phyloP scores from a whole-genome alignment of 1,140 invertebrate genomes.

The Ericerus pela region DNA sequence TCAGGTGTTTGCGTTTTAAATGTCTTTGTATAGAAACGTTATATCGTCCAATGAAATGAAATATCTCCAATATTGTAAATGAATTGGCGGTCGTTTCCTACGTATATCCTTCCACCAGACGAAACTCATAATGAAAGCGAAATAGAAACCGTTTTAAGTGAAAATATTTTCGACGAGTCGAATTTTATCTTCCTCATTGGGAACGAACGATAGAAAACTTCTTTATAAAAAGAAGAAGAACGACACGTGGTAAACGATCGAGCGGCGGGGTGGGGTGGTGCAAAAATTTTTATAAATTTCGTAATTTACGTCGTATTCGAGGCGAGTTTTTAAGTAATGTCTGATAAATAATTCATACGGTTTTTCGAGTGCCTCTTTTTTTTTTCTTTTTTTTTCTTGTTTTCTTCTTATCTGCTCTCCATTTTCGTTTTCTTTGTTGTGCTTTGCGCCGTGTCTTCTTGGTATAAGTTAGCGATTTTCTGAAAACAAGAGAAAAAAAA shows the following conservation, averaged over 20 bases:
- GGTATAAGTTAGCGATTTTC: no score
- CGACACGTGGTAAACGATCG: no score
- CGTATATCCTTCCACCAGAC: conserved; percentile 18
- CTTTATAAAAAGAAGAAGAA: conserved; percentile 9
- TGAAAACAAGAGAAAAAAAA: no score
- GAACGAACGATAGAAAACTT: no score
- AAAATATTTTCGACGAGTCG: conserved; percentile 6
- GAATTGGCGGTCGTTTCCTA: conserved; percentile 16
- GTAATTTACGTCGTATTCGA: conserved; percentile 12
- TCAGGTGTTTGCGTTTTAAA: no score
- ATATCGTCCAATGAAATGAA: no score
- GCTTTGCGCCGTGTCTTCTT: conserved; percentile 2
- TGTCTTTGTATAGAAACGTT: no score
- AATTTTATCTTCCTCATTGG: conserved; percentile 8
- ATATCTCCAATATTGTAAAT: conserved; percentile 13
- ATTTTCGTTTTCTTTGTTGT: conserved; percentile 9
- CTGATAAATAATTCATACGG: conserved; percentile 11
- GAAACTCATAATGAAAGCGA: conserved; percentile 16
- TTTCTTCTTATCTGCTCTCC: conserved; percentile 8
- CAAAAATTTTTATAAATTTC: conserved; percentile 11
- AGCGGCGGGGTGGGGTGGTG: no score
- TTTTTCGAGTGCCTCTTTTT: conserved; percentile 6
- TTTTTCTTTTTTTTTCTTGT: background rate
- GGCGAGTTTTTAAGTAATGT: conserved; percentile 11
- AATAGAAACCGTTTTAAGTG: conserved; percentile 5